Percentiles rank a stretch among this genome's conserved stretches.
These are phyloP conservation scores for Macrosiphum euphorbiae DNA, from an alignment of 2,888 invertebrate genomes.

Conservation along the genomic window DNA sequence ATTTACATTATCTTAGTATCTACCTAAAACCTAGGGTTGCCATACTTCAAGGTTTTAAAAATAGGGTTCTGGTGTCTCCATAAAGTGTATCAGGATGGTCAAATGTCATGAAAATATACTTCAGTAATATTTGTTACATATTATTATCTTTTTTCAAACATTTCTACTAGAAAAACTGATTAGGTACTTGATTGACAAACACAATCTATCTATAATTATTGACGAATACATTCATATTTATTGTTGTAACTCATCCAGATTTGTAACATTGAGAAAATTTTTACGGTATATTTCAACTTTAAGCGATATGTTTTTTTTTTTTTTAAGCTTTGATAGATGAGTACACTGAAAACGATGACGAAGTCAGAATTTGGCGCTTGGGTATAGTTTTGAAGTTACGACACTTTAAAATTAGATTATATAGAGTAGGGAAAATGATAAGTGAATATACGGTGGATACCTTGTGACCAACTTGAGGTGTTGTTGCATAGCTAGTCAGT, in stretches of 20 bases:
- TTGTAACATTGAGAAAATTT: background rate
- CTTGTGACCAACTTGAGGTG: too few relatives aligned
- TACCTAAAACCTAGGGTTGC: background rate
- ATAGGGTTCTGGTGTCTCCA: background rate
- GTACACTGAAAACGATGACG: too few relatives aligned
- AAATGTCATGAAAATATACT: background rate
- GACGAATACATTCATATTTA: background rate
- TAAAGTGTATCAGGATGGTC: background rate
- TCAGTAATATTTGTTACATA: background rate
- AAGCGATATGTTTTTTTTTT: too few relatives aligned
- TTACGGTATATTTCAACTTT: too few relatives aligned
- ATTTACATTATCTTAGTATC: background rate
- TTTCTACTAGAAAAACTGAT: background rate
- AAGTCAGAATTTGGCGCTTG: too few relatives aligned
- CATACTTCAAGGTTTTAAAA: background rate
- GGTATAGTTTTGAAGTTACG: too few relatives aligned
- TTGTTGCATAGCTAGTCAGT: too few relatives aligned
- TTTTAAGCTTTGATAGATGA: too few relatives aligned
- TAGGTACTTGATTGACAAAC: background rate
- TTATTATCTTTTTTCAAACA: background rate
- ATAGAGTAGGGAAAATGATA: too few relatives aligned
- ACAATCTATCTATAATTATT: background rate
- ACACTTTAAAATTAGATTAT: too few relatives aligned
- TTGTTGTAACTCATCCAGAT: background rate
- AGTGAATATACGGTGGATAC: too few relatives aligned